Evolutionary conservation across 2,888 invertebrate species (phyloP), one percentile per base, ranked within the genome.

Genomic region (Orthosia cruda): DNA sequence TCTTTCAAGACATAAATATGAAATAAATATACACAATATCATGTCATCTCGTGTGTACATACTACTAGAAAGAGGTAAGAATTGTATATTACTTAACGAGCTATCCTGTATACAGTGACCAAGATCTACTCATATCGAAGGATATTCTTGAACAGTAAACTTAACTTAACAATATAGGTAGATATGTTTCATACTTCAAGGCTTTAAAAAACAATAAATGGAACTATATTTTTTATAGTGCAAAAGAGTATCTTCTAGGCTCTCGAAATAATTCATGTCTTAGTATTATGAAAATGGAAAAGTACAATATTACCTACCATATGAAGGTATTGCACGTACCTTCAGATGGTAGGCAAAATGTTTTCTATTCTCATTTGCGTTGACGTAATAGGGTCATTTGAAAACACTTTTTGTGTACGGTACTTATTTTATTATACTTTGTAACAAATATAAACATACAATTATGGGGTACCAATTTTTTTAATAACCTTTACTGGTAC

Each of bases 61-160:
- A 11, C 15, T 50, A 45, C 20, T 40, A 23, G 32, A n/a, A 26
- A 32, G 20, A 76, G 55, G 57, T 50, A 63, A 61, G 23, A 64
- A 12, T 63, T 66, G 64, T 73, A 83, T 62, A 64, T 74, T 73
- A 77, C 61, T 74, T 80, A 83, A 77, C 80, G 62, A 78, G 76
- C 61, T 62, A 62, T 75, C 54, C 62, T 72, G n/a, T 23, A 64
- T 71, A 64, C 26, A 63, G 80, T 78, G 75, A 70, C 85, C 71
- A 83, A 26, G 57, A 52, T 50, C 3, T 13, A 55, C 12, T 26
- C 16, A 74, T 13, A 50, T 49, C 7, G 18, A 54, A n/a, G 20
- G 9, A 45, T 20, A 23, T 47, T 52, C 3, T 47, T 47, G 57
- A n/a, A 5, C 9, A 59, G 54, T 1, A 13, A 47, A 54, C 26